A percentile compares a stretch with the other conserved stretches of the same genome.
Evolutionary conservation across 2,113 vertebrate species (phyloP).

Genomic region (Fulmarus glacialis): DNA sequence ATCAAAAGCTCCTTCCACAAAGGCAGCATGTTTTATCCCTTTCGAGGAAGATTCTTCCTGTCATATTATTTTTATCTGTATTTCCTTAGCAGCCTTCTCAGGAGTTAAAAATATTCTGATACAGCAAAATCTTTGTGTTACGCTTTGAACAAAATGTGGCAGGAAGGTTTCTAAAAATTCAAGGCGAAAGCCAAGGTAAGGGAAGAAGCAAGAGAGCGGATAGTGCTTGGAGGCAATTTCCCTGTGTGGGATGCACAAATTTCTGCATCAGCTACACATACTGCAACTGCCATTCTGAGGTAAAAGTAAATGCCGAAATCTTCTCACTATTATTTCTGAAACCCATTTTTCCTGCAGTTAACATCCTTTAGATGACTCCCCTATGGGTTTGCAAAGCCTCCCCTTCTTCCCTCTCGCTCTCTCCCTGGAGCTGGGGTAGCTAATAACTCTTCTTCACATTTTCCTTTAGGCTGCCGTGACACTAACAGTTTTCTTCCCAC

Average conservation of each 20-base stretch:
- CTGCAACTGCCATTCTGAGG: background rate
- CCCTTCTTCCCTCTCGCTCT: background rate
- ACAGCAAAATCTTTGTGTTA: background rate
- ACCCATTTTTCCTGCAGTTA: background rate
- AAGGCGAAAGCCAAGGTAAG: background rate
- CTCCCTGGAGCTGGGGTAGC: background rate
- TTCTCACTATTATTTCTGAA: background rate
- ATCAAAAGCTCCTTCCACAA: background rate
- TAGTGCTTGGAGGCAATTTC: background rate
- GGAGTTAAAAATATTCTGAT: constrained; percentile 1
- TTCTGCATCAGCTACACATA: background rate
- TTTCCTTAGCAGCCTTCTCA: background rate
- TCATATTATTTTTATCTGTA: background rate
- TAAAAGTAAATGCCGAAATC: background rate
- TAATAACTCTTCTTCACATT: background rate
- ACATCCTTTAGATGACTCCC: background rate
- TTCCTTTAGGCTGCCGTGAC: background rate
- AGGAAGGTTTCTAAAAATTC: background rate
- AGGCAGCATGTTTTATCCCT: background rate
- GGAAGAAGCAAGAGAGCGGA: background rate
- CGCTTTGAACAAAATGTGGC: background rate
- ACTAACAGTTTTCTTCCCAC: background rate
- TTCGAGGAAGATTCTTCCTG: background rate
- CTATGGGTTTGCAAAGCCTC: background rate
- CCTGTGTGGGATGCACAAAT: background rate